Base-by-base conservation (phyloP, 2,888 invertebrate species). In the Hoplodrina blanda region DNA sequence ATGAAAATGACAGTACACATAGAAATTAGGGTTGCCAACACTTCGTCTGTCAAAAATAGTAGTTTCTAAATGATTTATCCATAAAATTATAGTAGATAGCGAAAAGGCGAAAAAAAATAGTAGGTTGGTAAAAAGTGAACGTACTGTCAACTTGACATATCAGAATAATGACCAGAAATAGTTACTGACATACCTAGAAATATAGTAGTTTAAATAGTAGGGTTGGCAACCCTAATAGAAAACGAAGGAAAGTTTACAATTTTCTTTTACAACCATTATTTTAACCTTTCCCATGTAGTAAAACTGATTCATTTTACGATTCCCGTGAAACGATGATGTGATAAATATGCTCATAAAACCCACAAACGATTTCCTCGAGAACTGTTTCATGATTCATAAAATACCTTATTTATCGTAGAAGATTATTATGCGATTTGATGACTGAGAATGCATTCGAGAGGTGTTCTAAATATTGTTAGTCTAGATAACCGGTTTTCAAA, bases 321-420 rank as follows among this genome's bases (percentile, higher is more conserved):
- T 87, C 85, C 85, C 78, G 82, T 82, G 87, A 88, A 90, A 86
- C 80, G 84, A 84, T 88, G 83, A 88, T 87, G 88, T 76, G 85
- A 88, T 91, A 90, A 89, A 91, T 88, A 89, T 81, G 83, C 71
- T 78, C 86, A 81, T 89, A 89, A 89, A 89, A 87, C 81, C 81
- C 76, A 80, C 81, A 77, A 85, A 85, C 84, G 84, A 85, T 87
- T 87, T 88, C 85, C 83, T 84, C 79, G 83, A 82, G 84, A 85
- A 86, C 81, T 79, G 81, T 86, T 90, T 91, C 86, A 89, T 88
- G 91, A 88, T 80, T 87, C 91, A 88, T 90, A 90, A 91, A 90
- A 83, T 82, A 76, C 81, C 83, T 87, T 87, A 87, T 85, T 82
- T 84, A 81, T 85, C 71, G 82, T 78, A 57, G 55, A 57, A 68